A percentile compares a stretch with the other conserved stretches of the same genome.
These are phyloP conservation scores for Octonoba sinensis DNA, from an alignment of 2,888 invertebrate genomes.

Conservation along the genomic window DNA sequence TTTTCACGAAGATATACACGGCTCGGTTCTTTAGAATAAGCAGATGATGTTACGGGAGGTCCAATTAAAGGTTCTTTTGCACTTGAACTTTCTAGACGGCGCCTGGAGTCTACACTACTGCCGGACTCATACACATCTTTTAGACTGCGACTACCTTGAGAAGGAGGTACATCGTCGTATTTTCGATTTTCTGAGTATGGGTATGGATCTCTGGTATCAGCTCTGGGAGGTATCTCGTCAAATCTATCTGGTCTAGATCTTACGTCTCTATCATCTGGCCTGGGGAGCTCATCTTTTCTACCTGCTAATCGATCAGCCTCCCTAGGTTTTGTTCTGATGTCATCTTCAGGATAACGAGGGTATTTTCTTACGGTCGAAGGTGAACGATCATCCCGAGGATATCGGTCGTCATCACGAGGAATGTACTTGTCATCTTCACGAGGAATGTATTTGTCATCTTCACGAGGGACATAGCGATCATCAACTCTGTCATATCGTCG, in stretches of 20 bases:
- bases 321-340: background rate
- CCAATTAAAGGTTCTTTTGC: background rate
- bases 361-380: background rate
- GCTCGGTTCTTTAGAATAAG: background rate
- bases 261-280: background rate
- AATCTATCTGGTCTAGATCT: background rate
- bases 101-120: background rate
- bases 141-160: background rate
- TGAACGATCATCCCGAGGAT: background rate
- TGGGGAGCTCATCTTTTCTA: background rate
- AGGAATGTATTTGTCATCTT: background rate
- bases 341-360: background rate
- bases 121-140: background rate
- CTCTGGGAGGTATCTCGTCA: background rate
- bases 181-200: background rate
- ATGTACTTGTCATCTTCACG: slow-evolving; percentile 3
- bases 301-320: background rate
- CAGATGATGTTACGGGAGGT: background rate
- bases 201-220: background rate
- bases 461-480: no score
- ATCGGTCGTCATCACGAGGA: slow-evolving; percentile 1
- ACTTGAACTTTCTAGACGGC: background rate
- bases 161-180: background rate
- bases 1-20: slow-evolving; percentile 11
- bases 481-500: background rate